Evolutionary conservation across 2,797 vertebrate species (phyloP).

Genomic region (Muraenolepis orangiensis): DNA sequence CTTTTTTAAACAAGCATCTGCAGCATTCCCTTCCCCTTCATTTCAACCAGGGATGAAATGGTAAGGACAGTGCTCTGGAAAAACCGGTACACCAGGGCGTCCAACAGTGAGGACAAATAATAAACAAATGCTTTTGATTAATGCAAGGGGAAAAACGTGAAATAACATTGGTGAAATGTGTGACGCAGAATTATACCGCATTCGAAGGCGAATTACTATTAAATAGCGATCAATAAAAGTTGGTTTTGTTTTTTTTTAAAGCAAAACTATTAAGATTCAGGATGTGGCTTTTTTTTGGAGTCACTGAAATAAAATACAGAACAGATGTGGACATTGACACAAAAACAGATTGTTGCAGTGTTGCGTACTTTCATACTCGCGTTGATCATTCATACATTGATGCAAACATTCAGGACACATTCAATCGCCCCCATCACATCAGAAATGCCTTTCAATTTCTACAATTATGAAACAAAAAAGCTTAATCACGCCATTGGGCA

Average conservation of each 20-base stretch:
- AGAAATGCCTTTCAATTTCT: conserved; percentile 49
- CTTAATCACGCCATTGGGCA: conserved; percentile 57
- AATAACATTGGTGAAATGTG: conserved; percentile 57
- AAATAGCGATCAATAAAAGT: conserved; percentile 57
- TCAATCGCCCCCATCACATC: conserved; percentile 32
- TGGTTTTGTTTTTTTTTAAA: conserved; percentile 49
- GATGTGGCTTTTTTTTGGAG: conserved; percentile 54
- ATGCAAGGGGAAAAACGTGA: conserved; percentile 40
- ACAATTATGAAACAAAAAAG: conserved; percentile 50
- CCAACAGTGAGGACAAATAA: conserved; percentile 30
- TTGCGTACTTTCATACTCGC: conserved; percentile 45
- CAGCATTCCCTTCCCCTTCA: conserved; percentile 38
- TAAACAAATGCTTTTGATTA: conserved; percentile 52
- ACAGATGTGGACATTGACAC: conserved; percentile 51
- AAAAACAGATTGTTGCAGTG: conserved; percentile 51
- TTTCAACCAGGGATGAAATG: conserved; percentile 53
- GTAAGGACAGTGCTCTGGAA: conserved; percentile 54
- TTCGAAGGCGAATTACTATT: conserved; percentile 63
- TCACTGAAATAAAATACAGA: conserved; percentile 52
- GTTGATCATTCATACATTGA: conserved; percentile 40
- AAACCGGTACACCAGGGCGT: conserved; percentile 45
- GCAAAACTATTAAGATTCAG: conserved; percentile 32
- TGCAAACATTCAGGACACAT: conserved; percentile 38
- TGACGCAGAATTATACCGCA: conserved; percentile 64
- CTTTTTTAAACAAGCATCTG: conserved; percentile 55